Evolutionary conservation across 2,888 invertebrate genomes (phyloP), one percentile per base, ranked within the genome.

Genomic region (Melieria picta): DNA sequence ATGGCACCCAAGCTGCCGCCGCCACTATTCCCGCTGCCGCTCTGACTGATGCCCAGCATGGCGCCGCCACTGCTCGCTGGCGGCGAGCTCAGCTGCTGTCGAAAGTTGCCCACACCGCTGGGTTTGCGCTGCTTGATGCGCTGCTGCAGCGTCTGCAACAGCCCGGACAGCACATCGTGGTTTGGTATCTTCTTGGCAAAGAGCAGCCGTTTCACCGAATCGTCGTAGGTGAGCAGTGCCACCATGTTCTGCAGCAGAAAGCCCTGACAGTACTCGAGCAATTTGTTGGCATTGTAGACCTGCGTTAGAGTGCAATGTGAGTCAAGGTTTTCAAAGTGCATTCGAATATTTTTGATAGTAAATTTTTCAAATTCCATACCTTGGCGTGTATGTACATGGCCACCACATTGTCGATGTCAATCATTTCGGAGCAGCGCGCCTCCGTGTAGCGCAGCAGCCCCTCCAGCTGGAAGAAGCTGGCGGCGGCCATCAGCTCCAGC

Each of bases 331-430:
- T 16, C 16, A 16, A 16, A 16, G 16, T 16, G 16, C 16, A 16
- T 1, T 16, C 16, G 16, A 16, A 16, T 30, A 30, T 30, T 3
- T 30, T 30, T 30, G 30, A 30, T 30, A 30, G 30, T 30, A 30
- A 30, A 30, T 30, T 30, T 30, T 30, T 30, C 3, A 30, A 3
- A 30, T 30, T 11, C 68, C 68, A 71, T 86, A 94, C 94, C 92
- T 96, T 96, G 62, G 96, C 96, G 84, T 96, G 96, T 80, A 96
- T 96, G 82, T 96, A 97, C 89, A 96, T 94, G 16, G 95, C 94
- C 63, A 96, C 95, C 62, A 96, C 93, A 84, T 96, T 96, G 82
- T 96, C 95, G 74, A 95, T 89, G 81, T 94, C 93, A 13, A 96
- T 92, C 87, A 94, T 91, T 66, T 91, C 90, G 0, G 96, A 94